These are phyloP conservation scores for Drosophila suboccidentalis DNA, from an alignment of 2,888 invertebrate species.

Conservation along the genomic window DNA sequence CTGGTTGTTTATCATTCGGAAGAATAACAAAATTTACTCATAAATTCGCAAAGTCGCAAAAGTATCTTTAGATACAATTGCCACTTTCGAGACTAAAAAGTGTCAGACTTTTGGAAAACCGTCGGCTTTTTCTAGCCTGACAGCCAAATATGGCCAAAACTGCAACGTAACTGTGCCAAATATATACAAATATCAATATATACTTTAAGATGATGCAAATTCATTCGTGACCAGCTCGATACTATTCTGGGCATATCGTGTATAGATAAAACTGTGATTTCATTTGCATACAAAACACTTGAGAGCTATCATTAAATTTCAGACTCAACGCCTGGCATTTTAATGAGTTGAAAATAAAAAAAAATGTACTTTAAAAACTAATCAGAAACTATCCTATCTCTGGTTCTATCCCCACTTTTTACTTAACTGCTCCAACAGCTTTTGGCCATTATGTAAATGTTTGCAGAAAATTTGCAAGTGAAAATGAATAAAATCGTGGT, in stretches of 20 bases:
- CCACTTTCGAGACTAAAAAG: neutral
- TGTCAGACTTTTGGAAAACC: conserved; percentile 21
- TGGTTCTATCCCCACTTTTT: neutral
- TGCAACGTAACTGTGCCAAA: conserved; percentile 54
- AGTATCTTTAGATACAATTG: conserved; percentile 25
- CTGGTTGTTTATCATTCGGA: conserved; percentile 51
- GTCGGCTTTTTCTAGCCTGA: conserved; percentile 25
- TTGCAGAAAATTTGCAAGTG: conserved; percentile 47
- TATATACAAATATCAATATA: neutral
- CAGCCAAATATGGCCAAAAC: conserved; percentile 38
- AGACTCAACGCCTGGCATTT: conserved; percentile 49
- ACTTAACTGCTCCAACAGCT: conserved; percentile 41
- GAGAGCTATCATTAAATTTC: conserved; percentile 30
- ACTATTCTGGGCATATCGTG: conserved; percentile 57
- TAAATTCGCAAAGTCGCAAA: conserved; percentile 35
- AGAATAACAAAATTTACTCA: conserved; percentile 12
- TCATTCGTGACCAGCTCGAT: conserved; percentile 57
- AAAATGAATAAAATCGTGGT: conserved; percentile 82
- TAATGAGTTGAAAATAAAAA: conserved; percentile 50
- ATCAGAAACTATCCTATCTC: conserved; percentile 40
- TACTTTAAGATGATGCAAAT: conserved; percentile 47
- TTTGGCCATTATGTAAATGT: conserved; percentile 73
- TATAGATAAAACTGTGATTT: conserved; percentile 31
- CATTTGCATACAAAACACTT: conserved; percentile 74
- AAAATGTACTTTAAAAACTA: conserved; percentile 46